Conservation (phyloP, 35 echinoderm and acorn worm species). For the Strongylocentrotus purpuratus region DNA sequence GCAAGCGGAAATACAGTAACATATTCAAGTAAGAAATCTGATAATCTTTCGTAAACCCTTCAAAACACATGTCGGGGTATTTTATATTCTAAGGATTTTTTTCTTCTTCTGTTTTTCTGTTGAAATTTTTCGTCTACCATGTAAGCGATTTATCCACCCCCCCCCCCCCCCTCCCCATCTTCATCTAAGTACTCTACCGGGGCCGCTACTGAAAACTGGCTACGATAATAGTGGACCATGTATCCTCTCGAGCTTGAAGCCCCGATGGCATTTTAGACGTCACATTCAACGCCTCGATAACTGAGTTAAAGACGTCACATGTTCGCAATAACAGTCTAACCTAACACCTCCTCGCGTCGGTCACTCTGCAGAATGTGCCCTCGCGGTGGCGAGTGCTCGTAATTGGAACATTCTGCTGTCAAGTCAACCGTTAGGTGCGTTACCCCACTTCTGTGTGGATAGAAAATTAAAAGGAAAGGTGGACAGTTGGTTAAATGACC, state of each 20-base stretch:
- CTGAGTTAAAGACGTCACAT: slow-evolving; percentile 1
- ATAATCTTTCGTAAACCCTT: too few species aligned
- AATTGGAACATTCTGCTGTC: not conserved
- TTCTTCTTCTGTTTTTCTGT: too few species aligned
- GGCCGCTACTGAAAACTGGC: not conserved
- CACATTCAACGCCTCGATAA: not conserved
- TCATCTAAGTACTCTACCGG: not conserved
- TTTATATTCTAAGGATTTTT: too few species aligned
- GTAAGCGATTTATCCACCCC: not conserved
- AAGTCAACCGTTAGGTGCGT: not conserved
- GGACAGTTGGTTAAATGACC: not conserved
- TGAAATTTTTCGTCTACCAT: too few species aligned
- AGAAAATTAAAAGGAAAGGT: not conserved
- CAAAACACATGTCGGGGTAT: too few species aligned
- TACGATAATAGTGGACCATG: not conserved
- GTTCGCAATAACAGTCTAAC: not conserved
- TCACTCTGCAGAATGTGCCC: not conserved
- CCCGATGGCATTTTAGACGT: not conserved
- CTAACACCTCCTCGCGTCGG: not conserved
- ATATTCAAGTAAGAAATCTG: too few species aligned
- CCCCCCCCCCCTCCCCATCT: too few species aligned
- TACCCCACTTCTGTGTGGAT: not conserved
- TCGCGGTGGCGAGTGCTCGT: not conserved
- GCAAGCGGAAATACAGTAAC: too few species aligned
- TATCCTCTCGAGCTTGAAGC: not conserved